Percentiles rank a stretch among this genome's conserved stretches.
phyloP scores from a whole-genome alignment of 1,140 invertebrate genomes.

The Holotrichia oblita region DNA sequence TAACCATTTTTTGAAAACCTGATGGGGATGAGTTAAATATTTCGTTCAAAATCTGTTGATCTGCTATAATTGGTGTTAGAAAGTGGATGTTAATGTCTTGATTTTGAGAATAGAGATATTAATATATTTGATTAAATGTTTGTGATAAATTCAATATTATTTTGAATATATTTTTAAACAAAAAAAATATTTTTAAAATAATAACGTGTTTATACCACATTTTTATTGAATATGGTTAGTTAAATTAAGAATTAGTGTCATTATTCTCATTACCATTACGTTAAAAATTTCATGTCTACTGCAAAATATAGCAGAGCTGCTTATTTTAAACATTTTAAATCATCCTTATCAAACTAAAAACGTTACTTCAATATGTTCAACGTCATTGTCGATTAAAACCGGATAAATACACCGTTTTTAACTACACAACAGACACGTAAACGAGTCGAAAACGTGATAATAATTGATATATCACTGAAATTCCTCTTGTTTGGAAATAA shows the following conservation, averaged over 20 bases:
- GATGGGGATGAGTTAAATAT: neutral
- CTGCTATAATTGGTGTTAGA: neutral
- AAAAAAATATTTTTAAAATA: neutral
- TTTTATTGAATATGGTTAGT: neutral
- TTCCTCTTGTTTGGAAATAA: slow-evolving; percentile 20
- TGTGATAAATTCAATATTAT: neutral
- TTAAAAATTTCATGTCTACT: neutral
- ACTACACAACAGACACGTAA: neutral
- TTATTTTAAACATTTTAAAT: slow-evolving; percentile 3
- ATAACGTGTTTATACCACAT: neutral
- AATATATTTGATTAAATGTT: neutral
- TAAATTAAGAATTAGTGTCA: neutral
- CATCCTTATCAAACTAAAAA: neutral
- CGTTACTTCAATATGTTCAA: slow-evolving; percentile 6
- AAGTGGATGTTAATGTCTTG: neutral
- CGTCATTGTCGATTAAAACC: neutral
- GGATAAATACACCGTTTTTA: slow-evolving; percentile 10
- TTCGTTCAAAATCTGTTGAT: neutral
- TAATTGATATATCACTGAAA: slow-evolving; percentile 4
- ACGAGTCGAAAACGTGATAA: neutral
- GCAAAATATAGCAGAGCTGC: neutral
- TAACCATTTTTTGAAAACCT: slow-evolving; percentile 6
- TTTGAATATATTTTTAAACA: neutral
- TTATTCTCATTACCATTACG: neutral
- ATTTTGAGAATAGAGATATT: neutral